Conservation (phyloP, 2,113 vertebrate species). For the Miniopterus natalensis region DNA sequence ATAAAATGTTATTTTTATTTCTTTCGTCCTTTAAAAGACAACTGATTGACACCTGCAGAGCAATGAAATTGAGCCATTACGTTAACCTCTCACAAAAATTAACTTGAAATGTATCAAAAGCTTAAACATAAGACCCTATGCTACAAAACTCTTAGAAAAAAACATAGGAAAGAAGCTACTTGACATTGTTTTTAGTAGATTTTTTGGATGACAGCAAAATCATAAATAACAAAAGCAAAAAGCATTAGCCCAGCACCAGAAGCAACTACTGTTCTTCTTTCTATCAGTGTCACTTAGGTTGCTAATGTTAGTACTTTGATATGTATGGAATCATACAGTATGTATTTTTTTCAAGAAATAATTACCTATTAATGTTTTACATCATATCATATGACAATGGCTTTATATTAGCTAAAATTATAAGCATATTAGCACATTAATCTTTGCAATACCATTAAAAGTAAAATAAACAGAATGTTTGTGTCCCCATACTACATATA, state of each 20-base stretch:
- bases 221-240: neutral
- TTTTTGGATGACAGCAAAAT: neutral
- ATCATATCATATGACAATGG: neutral
- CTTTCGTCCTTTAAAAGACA: neutral
- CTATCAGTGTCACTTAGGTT: neutral
- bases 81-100: neutral
- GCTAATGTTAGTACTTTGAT: neutral
- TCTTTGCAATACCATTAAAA: constrained; percentile 13
- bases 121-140: neutral
- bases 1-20: neutral
- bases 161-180: neutral
- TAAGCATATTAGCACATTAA: neutral
- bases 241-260: neutral
- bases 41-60: neutral
- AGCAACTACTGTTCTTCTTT: neutral
- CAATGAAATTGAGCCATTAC: neutral
- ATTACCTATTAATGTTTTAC: neutral
- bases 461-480: neutral
- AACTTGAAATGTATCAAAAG: neutral
- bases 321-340: neutral
- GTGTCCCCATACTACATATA: neutral
- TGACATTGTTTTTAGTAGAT: neutral
- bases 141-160: neutral
- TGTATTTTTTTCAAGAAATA: neutral
- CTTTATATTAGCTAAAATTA: constrained; percentile 52